Evolutionary conservation across 2,113 vertebrate species (phyloP), one percentile per base, ranked within the genome.

Genomic region (Periophthalmus modestus): DNA sequence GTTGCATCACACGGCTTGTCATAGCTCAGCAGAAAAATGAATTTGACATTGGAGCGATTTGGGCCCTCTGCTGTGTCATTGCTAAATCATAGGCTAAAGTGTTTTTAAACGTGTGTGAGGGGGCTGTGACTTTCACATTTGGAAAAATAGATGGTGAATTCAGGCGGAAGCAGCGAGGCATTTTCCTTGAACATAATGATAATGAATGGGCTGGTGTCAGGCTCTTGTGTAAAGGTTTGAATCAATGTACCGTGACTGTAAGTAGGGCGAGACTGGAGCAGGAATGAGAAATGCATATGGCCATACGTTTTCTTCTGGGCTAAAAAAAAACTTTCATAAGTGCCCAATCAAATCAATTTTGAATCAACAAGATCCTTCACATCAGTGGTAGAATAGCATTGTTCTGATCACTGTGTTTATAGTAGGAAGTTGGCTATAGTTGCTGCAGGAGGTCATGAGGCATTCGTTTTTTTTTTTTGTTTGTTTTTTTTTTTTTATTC

Each of bases 1-100:
- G 58, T 79, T 83, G 71, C 62, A 72, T 76, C 68, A 77, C 34
- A 15, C 54, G 23, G 19, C 7, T 52, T 10, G 62, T 76, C 71
- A 47, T 54, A 28, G 50, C 39, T 2, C 4, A 67, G 70, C 73
- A 57, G 75, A 47, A 47, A 69, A 83, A 63, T 59, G 1, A 47
- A 39, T 81, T 69, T 24, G 65, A 79, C 58, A 69, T 23, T 71
- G 71, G 13, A 59, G 52, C 18, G 34, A 46, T 74, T 50, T 58
- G 57, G 48, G 59, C 28, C 15, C 50, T 77, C 66, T 48, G 50
- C 67, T 18, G 10, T 66, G 39, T 77, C 48, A 71, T 18, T 63
- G 43, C 28, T 33, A 19, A 58, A 54, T 34, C 50, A 74, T 72
- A 23, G 5, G 36, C 34, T 52, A 69, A 78, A 34, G 34, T 55